Evolutionary conservation across 2,797 vertebrate species (phyloP), one percentile per base, ranked within the genome.

Genomic region (Enteromius anoplus): DNA sequence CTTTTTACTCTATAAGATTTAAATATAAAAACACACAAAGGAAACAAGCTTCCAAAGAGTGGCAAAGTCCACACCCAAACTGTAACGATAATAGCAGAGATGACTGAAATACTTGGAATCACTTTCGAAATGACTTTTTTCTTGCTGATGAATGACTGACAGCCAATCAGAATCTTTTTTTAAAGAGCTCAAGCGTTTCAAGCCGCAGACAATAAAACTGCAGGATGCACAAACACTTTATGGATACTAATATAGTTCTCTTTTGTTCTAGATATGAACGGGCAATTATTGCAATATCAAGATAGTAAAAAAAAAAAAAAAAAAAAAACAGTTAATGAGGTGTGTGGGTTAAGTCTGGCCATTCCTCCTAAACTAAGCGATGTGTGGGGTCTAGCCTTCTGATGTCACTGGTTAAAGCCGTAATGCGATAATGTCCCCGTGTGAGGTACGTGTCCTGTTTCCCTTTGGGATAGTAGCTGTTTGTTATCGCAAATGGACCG

Each of bases 401-500:
- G 88, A 90, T 89, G 64, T 82, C 14, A 70, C 88, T 87, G 89
- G 90, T 89, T 85, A 90, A 77, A 45, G 66, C 21, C 8, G 91
- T 92, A 93, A 94, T 89, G 86, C 68, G 83, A 89, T 86, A 77
- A 87, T 73, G 76, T 88, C 87, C 85, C 75, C 19, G 80, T 84
- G 89, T 92, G 91, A 86, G 88, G 86, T 40, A 23, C 82, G 88
- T 88, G 87, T 85, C 90, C 87, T 26, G 86, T 91, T 91, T 91
- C 88, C 90, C 87, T 86, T 82, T 78, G 89, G 90, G 91, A 84
- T 91, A 78, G 85, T 58, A 85, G 78, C 77, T 83, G 89, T 93
- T 93, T 92, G 88, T 93, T 93, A 93, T 92, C 85, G 85, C 90
- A 88, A 90, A 87, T 78, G 51, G 87, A 88, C 86, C 76, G 71